These are phyloP conservation scores for Luidia sarsii DNA, from an alignment of 53 echinoderm and acorn worm species.

Conservation along the genomic window DNA sequence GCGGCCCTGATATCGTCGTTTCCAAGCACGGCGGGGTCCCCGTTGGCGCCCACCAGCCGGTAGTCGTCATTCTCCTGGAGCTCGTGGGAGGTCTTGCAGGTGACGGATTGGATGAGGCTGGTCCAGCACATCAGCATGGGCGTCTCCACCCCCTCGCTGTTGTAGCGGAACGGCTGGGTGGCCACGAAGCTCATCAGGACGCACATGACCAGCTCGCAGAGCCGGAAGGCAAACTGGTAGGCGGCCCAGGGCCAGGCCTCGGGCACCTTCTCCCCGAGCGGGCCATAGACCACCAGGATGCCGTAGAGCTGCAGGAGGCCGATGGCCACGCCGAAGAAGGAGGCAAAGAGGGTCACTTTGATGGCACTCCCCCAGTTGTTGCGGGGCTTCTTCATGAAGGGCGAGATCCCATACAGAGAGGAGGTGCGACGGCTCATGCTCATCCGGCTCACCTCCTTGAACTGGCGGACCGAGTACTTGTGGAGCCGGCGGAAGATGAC, in stretches of 20 bases:
- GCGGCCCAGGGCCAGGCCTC: conserved; percentile 97
- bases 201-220: conserved; percentile 93
- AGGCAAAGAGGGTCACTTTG: conserved; percentile 79
- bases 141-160: conserved; percentile 73
- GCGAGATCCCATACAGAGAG: conserved; percentile 48
- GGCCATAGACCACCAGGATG: conserved; percentile 88
- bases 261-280: conserved; percentile 75
- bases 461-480: conserved; percentile 70
- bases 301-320: conserved; percentile 93
- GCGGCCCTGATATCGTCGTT: not conserved
- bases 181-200: conserved; percentile 92
- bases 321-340: conserved; percentile 75
- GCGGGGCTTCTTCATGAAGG: conserved; percentile 63
- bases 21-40: not conserved
- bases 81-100: not conserved
- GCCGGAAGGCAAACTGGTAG: conserved; percentile 86
- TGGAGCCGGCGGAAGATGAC: conserved; percentile 91
- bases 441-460: conserved; percentile 73
- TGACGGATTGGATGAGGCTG: not conserved
- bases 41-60: conserved; percentile 12
- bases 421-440: conserved; percentile 65
- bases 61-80: conserved; percentile 4
- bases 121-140: conserved; percentile 40
- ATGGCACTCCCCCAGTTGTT: conserved; percentile 93
- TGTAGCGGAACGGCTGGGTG: conserved; percentile 96